Evolutionary conservation across 2,797 vertebrate genomes (phyloP), one percentile per base, ranked within the genome.

Genomic region (Enteromius radiatus): DNA sequence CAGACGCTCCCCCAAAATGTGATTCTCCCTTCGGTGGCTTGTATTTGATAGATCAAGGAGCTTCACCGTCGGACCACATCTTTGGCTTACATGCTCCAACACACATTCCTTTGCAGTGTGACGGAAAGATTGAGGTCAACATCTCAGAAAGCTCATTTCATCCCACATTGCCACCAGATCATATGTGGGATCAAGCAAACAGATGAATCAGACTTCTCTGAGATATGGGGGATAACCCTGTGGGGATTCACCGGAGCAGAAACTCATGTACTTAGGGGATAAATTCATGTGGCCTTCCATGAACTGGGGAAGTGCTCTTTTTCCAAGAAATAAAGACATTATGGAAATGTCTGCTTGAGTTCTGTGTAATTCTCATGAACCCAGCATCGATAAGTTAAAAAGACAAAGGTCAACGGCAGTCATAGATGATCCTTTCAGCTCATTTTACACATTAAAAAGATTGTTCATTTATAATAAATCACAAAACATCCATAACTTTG

Each of bases 141-240:
- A n/a, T 73, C 69, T 81, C 41, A 73, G 70, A 81, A 52, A 81
- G 59, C 59, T 67, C 45, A 82, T 82, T 75, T 82, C 80, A 82
- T 43, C 61, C 80, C 73, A 41, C 71, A 82, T 65, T 74, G 31
- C 80, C 70, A 74, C 54, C 43, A 61, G 67, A 80, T 61, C 78
- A 61, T 67, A 67, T 70, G 78, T 71, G 67, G 43, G 45, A 75
- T 81, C 49, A 61, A 47, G 78, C 79, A 73, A 67, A 78, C 59
- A 78, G 36, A 59, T 77, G 56, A 68, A 84, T 80, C 41, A 76
- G 52, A 70, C 73, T 70, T 45, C 17, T 63, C 36, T 70, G 71
- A n/a, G 52, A 70, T 38, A 63, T 38, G 10, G 47, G 73, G 71
- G 70, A 67, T 17, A 78, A 69, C 63, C 73, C n/a, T 38, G 10